Conservation (phyloP, 2,113 vertebrate species). For the Hippocampus guttulatus region DNA sequence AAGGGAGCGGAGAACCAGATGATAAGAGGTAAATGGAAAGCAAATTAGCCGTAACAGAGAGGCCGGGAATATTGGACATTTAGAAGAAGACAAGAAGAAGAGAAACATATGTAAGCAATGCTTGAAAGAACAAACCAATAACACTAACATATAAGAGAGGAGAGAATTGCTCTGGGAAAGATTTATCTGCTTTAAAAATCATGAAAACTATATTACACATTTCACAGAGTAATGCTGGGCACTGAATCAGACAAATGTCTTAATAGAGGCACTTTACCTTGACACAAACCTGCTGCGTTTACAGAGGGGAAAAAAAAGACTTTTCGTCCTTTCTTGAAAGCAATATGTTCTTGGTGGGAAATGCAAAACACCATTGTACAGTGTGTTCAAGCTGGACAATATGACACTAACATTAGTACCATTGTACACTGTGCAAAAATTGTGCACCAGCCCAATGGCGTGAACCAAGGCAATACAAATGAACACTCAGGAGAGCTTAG, state of each 20-base stretch:
- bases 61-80: background rate
- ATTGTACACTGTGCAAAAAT: background rate
- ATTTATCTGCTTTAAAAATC: background rate
- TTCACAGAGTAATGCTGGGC: background rate
- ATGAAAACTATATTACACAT: background rate
- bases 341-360: background rate
- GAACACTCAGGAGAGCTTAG: too few species aligned
- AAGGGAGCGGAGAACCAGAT: background rate
- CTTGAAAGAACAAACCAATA: background rate
- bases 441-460: too few species aligned
- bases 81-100: background rate
- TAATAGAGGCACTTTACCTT: slow-evolving; percentile 12
- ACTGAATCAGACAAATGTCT: background rate
- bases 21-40: background rate
- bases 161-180: background rate
- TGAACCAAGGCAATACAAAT: background rate
- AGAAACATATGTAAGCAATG: background rate
- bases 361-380: background rate
- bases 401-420: background rate
- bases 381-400: background rate
- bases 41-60: background rate
- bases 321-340: background rate
- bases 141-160: background rate
- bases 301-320: background rate
- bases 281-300: background rate